A percentile compares a stretch with the other conserved stretches of the same genome.
Conservation (phyloP, 2,797 vertebrate species). For the Graptemys geographica region DNA sequence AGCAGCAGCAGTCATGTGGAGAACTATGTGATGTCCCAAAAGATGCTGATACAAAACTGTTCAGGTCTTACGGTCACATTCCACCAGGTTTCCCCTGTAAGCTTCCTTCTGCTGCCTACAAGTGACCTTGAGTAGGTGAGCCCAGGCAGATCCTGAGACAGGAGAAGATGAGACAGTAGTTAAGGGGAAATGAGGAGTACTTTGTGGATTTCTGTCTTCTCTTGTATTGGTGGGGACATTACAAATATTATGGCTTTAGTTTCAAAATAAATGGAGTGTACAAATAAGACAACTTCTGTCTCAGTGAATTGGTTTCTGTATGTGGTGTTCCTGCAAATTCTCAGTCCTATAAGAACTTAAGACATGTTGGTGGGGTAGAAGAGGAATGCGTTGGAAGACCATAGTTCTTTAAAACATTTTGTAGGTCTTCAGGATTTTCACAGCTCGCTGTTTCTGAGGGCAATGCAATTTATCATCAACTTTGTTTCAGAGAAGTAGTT, state of each 20-base stretch:
- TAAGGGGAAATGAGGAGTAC: not conserved
- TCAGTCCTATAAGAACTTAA: not conserved
- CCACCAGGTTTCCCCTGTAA: not conserved
- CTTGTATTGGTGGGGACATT: not conserved
- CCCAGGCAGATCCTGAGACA: not conserved
- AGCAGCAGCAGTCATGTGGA: not conserved
- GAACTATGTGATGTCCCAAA: not conserved
- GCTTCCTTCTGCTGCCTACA: not conserved
- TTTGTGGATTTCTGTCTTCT: not conserved
- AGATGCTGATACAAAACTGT: not conserved
- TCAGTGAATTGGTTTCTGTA: not conserved
- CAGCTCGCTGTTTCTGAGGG: not conserved
- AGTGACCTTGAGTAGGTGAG: not conserved
- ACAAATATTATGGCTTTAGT: not conserved
- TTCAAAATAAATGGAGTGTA: not conserved
- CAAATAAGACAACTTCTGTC: not conserved
- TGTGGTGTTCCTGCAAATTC: not conserved
- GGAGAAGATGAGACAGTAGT: not conserved
- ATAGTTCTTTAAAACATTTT: not conserved
- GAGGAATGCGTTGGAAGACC: not conserved
- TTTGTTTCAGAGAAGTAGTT: not conserved
- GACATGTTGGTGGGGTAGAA: not conserved
- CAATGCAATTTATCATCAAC: not conserved
- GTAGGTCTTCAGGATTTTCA: not conserved
- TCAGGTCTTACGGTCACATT: not conserved